Percentiles rank a stretch among this genome's conserved stretches.
phyloP scores from a whole-genome alignment of 2,888 invertebrate species.

The Drosophila atripex region DNA sequence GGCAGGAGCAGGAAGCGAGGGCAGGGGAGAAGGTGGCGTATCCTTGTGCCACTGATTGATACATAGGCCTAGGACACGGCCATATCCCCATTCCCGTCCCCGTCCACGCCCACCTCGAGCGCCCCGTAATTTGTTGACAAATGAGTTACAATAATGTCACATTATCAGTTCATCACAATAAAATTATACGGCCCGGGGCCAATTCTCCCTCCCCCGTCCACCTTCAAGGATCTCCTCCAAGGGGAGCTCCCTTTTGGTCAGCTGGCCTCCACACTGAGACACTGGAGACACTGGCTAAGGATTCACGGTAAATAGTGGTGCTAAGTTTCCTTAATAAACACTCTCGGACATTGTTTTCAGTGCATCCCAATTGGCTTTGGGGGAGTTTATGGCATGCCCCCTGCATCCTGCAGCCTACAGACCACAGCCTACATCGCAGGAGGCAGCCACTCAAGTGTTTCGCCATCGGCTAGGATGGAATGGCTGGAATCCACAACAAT shows the following conservation, averaged over 20 bases:
- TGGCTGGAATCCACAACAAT: slow-evolving; percentile 27
- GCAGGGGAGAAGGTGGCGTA: slow-evolving; percentile 5
- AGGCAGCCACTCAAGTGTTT: slow-evolving; percentile 18
- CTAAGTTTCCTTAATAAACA: too few species aligned
- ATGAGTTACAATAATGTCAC: slow-evolving; percentile 77
- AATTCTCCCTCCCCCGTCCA: slow-evolving; percentile 13
- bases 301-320: too few species aligned
- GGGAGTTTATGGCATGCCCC: slow-evolving; percentile 25
- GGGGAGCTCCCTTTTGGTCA: slow-evolving; percentile 11
- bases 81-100: too few species aligned
- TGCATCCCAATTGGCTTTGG: slow-evolving; percentile 35
- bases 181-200: slow-evolving; percentile 67
- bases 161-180: slow-evolving; percentile 79
- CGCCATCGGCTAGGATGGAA: slow-evolving; percentile 25
- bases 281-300: background rate
- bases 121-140: slow-evolving; percentile 77
- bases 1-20: slow-evolving; percentile 13
- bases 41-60: slow-evolving; percentile 71
- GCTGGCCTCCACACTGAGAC: background rate
- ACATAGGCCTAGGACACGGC: slow-evolving; percentile 51
- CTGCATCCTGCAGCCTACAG: background rate
- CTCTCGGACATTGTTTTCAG: background rate
- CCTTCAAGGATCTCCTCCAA: slow-evolving; percentile 4
- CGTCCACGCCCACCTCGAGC: slow-evolving; percentile 46
- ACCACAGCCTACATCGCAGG: background rate